These are phyloP conservation scores for Porites lobata DNA, from an alignment of 92 coral and sea anemone species.

Conservation along the genomic window DNA sequence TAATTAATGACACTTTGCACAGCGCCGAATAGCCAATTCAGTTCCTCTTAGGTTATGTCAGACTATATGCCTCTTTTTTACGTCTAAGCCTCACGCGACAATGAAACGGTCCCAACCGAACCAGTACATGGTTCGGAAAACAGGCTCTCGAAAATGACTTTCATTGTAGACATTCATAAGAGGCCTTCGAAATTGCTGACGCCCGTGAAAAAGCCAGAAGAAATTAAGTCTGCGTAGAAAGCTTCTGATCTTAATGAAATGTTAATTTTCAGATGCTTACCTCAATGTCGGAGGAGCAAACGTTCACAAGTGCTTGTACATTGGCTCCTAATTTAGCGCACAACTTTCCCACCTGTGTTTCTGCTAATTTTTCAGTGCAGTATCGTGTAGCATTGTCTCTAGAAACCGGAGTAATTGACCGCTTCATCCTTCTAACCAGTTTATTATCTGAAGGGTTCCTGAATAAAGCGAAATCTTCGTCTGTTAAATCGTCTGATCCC, in stretches of 20 bases:
- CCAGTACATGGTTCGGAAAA: too few species aligned
- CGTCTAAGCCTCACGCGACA: too few species aligned
- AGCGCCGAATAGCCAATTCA: too few species aligned
- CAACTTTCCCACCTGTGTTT: constrained; percentile 7
- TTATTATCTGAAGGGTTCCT: not conserved
- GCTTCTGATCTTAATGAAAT: not conserved
- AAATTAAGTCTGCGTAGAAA: too few species aligned
- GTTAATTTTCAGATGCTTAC: not conserved
- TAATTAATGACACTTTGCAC: too few species aligned
- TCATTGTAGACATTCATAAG: too few species aligned
- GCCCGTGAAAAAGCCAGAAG: too few species aligned
- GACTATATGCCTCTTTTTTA: too few species aligned
- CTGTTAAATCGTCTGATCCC: constrained; percentile 20
- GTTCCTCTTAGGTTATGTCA: too few species aligned
- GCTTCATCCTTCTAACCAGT: not conserved
- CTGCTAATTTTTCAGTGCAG: constrained; percentile 19
- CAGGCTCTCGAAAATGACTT: too few species aligned
- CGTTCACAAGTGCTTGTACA: constrained; percentile 13
- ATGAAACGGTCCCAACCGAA: too few species aligned
- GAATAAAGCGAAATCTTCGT: constrained; percentile 1
- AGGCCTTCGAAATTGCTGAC: too few species aligned
- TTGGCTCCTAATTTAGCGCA: constrained; percentile 23
- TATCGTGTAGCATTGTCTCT: constrained; percentile 26
- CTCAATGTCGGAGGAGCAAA: constrained; percentile 29
- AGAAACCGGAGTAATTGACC: constrained; percentile 5